Base-by-base conservation (phyloP, 2,888 invertebrate species). In the Tholera decimalis region DNA sequence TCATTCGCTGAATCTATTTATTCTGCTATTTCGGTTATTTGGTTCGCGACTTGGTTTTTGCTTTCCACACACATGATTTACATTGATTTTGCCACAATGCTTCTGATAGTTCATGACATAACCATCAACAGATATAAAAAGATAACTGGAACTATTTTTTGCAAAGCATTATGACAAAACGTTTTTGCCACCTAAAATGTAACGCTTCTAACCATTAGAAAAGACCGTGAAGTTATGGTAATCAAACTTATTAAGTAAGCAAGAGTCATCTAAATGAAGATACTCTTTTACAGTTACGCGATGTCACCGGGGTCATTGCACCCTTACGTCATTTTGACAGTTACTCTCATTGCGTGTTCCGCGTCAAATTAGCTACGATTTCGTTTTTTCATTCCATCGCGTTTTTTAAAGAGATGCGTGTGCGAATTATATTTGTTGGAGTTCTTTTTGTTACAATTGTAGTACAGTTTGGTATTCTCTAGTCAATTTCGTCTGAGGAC, bases 271-370 rank as follows among this genome's bases (percentile, higher is more conserved):
- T 59, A 39, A 62, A 39, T 28, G 53, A 50, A 57, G 37, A 18
- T 64, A 65, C 76, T 53, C 60, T 75, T 67, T 50, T 62, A 61
- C 71, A 55, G 60, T 67, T 62, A 50, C 26, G 63, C 83, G 80
- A 72, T 80, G 79, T 80, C 79, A 80, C 82, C 39, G 53, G 26
- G 77, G 62, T 70, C 60, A 70, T 1, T 68, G 73, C 65, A 59
- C 59, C 44, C 58, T 80, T 73, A 82, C 83, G 73, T 80, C 79
- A 82, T 35, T 1, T 18, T 30, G 53, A 78, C 79, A 79, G 79
- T 82, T 82, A 79, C 37, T 57, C 62, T 58, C 57, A 71, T 79
- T 80, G 79, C 79, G 73, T 82, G 79, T 73, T 72, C 69, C 67
- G 77, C 59, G 64, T 57, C 77, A 66, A 79, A 79, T 82, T 79